Percentiles rank a stretch among this genome's conserved stretches.
These are phyloP conservation scores for Epinotia bilunana DNA, from an alignment of 2,888 invertebrate genomes.

Conservation along the genomic window DNA sequence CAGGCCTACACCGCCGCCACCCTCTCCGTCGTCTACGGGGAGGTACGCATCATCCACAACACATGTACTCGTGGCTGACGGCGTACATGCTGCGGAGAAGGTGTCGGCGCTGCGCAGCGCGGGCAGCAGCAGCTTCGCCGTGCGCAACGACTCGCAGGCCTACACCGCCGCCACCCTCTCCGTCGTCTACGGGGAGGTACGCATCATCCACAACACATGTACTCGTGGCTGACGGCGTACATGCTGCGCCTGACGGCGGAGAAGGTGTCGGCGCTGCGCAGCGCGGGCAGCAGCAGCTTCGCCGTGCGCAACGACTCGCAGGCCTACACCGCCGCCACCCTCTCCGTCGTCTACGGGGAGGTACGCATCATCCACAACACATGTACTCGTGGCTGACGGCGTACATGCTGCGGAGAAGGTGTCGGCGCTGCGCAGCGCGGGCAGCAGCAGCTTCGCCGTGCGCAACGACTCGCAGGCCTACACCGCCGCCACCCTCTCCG, in stretches of 20 bases:
- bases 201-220: background rate
- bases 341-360: constrained; percentile 93
- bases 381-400: constrained; percentile 95
- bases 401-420: constrained; percentile 88
- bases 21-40: constrained; percentile 91
- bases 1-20: constrained; percentile 93
- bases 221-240: constrained; percentile 93
- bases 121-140: constrained; percentile 88
- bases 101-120: constrained; percentile 78
- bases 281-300: constrained; percentile 86
- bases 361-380: constrained; percentile 69
- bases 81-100: constrained; percentile 89
- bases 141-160: constrained; percentile 94
- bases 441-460: constrained; percentile 88
- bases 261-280: constrained; percentile 82
- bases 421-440: constrained; percentile 77
- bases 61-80: constrained; percentile 92
- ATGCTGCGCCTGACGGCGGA: constrained; percentile 88
- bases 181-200: constrained; percentile 92
- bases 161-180: constrained; percentile 91
- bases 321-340: constrained; percentile 90
- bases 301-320: constrained; percentile 93
- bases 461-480: constrained; percentile 95
- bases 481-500: constrained; percentile 89
- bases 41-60: constrained; percentile 81